These are phyloP conservation scores for Octopus bimaculoides DNA, from an alignment of 1,140 invertebrate species.

Conservation along the genomic window DNA sequence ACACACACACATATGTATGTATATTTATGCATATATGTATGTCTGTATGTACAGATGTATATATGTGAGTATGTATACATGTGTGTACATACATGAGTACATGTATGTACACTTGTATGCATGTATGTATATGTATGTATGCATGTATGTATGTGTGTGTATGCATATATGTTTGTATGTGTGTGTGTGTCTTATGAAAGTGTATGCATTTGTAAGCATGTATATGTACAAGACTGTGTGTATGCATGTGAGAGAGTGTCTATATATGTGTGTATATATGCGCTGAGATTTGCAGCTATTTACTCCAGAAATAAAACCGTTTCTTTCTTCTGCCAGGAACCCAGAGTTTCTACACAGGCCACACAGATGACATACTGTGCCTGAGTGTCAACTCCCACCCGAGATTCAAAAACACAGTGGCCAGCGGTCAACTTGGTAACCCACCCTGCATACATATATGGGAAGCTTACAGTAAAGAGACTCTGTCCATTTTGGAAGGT, in stretches of 20 bases:
- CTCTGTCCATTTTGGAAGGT: conserved; percentile 52
- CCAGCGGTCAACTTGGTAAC: conserved; percentile 56
- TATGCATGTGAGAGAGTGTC: not conserved
- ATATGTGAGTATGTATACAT: not conserved
- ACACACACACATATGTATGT: not conserved
- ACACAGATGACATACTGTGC: conserved; percentile 58
- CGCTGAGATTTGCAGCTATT: not conserved
- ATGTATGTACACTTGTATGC: not conserved
- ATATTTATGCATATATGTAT: not conserved
- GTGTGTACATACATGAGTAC: not conserved
- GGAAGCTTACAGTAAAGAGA: conserved; percentile 52
- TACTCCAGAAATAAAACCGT: not conserved
- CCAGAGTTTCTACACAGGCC: conserved; percentile 57
- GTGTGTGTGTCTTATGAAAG: too few relatives aligned
- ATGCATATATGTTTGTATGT: not conserved
- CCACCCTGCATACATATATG: conserved; percentile 53
- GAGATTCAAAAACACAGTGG: conserved; percentile 53
- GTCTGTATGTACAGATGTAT: not conserved
- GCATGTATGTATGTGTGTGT: not conserved
- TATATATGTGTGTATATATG: not conserved
- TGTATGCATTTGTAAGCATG: not conserved
- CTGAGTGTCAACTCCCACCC: conserved; percentile 55
- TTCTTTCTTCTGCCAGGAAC: conserved; percentile 39
- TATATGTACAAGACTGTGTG: not conserved
- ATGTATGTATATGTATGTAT: not conserved